Conservation (phyloP, 1,140 invertebrate species). For the Mycetomoellerius zeteki region DNA sequence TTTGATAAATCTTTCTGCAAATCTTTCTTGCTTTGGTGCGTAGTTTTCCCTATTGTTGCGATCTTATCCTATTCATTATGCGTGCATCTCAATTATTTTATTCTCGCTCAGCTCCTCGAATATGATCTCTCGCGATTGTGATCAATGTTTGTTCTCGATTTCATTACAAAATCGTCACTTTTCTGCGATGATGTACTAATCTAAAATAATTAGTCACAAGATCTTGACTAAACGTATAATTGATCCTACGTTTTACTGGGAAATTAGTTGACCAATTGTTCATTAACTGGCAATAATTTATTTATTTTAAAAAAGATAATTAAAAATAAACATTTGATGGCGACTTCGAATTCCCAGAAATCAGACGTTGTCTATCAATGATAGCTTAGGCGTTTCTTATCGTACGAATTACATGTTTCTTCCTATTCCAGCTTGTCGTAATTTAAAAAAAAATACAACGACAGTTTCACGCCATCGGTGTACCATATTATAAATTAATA, state of each 20-base stretch:
- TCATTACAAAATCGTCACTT: slow-evolving; percentile 17
- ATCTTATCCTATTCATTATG: not conserved
- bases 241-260: not conserved
- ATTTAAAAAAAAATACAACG: not conserved
- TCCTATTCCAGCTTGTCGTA: not conserved
- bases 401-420: not conserved
- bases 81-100: not conserved
- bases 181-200: not conserved
- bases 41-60: not conserved
- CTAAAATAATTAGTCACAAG: slow-evolving; percentile 9
- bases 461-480: not conserved
- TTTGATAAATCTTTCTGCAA: not conserved
- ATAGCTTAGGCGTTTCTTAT: not conserved
- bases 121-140: slow-evolving; percentile 74
- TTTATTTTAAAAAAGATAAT: not conserved
- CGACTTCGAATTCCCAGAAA: not conserved
- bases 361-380: not conserved
- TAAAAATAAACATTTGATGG: not conserved
- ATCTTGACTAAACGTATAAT: slow-evolving; percentile 18
- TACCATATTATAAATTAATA: not conserved
- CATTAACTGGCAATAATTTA: not conserved
- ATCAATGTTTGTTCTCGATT: slow-evolving; percentile 53
- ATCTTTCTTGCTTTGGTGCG: not conserved
- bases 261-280: not conserved
- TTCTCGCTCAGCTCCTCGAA: slow-evolving; percentile 27